Evolutionary conservation across 64 coral and sea anemone genomes (phyloP).

Genomic region (Astreopora myriophthalma): DNA sequence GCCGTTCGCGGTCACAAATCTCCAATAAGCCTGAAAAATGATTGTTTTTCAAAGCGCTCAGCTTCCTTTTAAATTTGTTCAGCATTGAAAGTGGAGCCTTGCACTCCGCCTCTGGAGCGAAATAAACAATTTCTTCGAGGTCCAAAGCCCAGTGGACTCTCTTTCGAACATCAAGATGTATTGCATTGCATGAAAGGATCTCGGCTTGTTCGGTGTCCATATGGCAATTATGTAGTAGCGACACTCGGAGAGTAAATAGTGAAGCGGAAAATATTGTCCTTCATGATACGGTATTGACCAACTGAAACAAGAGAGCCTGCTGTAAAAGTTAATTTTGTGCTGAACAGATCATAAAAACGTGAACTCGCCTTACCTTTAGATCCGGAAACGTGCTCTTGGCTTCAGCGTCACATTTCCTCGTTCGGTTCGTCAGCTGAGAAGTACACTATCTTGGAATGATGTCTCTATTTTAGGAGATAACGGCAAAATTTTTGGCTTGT

Average conservation of each 20-base stretch:
- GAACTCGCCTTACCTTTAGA: neutral
- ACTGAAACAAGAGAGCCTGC: neutral
- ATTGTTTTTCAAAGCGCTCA: neutral
- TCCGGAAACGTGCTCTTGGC: neutral
- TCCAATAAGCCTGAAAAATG: neutral
- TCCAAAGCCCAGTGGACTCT: constrained; percentile 7
- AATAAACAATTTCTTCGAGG: constrained; percentile 26
- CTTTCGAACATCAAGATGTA: neutral
- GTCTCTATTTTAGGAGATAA: no score
- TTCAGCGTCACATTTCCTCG: neutral
- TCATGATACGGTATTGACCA: neutral
- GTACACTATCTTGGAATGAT: no score
- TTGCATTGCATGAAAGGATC: neutral
- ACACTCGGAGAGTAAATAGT: neutral
- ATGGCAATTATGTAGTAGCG: neutral
- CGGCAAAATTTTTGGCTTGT: no score
- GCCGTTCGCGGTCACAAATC: neutral
- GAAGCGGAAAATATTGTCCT: neutral
- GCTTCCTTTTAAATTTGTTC: neutral
- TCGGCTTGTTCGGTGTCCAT: neutral
- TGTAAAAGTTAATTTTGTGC: neutral
- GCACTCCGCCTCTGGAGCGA: neutral
- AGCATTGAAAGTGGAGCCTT: neutral
- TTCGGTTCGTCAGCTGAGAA: no score
- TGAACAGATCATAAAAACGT: neutral